These are phyloP conservation scores for Lottia gigantea DNA, from an alignment of 2,888 invertebrate genomes.

Conservation along the genomic window DNA sequence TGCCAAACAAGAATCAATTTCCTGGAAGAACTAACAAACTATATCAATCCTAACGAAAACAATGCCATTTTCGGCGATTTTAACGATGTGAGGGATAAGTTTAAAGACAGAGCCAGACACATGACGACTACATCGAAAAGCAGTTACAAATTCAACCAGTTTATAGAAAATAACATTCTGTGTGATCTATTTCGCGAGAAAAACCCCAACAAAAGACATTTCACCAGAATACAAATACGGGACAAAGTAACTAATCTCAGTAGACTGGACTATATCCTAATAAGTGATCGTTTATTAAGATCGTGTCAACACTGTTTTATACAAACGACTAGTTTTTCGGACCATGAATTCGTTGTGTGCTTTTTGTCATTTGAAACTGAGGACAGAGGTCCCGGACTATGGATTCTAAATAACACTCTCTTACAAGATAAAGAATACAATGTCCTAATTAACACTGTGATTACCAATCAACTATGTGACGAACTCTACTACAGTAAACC, in stretches of 20 bases:
- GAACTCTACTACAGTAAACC: slow-evolving; percentile 8
- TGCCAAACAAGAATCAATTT: not conserved
- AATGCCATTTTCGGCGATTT: not conserved
- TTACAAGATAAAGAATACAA: slow-evolving; percentile 13
- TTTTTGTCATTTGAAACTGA: not conserved
- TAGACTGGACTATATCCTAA: not conserved
- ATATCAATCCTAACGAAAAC: not conserved
- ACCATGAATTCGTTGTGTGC: not conserved
- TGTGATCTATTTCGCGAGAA: not conserved
- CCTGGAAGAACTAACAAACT: not conserved
- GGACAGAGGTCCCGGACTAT: slow-evolving; percentile 1
- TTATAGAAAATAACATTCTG: not conserved
- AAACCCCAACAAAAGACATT: not conserved
- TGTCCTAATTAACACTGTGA: slow-evolving; percentile 1
- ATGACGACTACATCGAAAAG: too few relatives aligned
- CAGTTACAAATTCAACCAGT: not conserved
- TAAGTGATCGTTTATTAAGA: not conserved
- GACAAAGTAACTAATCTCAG: not conserved
- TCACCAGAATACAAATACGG: not conserved
- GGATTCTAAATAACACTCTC: slow-evolving; percentile 17
- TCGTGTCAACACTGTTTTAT: not conserved
- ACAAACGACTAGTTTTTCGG: not conserved
- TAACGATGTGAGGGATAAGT: not conserved
- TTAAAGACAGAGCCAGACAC: too few relatives aligned
- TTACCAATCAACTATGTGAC: not conserved